Percentiles rank a stretch among this genome's conserved stretches.
Evolutionary conservation across 2,113 vertebrate species (phyloP).

Genomic region (Hydrolagus affinis): DNA sequence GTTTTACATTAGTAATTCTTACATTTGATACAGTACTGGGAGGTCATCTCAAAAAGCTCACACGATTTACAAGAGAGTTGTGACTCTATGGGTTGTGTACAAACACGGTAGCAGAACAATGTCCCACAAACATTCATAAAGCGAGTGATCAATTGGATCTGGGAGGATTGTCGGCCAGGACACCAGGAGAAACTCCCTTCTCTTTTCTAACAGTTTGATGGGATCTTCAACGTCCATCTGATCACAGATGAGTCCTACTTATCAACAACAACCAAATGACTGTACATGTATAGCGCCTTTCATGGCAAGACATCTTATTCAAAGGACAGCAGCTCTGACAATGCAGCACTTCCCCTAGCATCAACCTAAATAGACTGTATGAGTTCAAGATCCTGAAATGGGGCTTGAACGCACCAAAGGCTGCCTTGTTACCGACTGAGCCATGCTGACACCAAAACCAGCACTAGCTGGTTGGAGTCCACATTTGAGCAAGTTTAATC

Average conservation of each 20-base stretch:
- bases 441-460: neutral
- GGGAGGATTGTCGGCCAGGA: neutral
- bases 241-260: neutral
- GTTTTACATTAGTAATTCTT: too few relatives aligned
- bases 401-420: neutral
- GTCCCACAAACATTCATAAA: too few relatives aligned
- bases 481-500: constrained; percentile 4
- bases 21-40: too few relatives aligned
- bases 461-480: neutral
- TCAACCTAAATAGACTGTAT: neutral
- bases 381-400: neutral
- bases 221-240: neutral
- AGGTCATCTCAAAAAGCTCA: too few relatives aligned
- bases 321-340: neutral
- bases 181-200: neutral
- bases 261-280: too few relatives aligned
- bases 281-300: too few relatives aligned
- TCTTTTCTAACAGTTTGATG: neutral
- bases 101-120: too few relatives aligned
- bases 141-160: neutral
- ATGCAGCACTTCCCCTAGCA: neutral
- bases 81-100: too few relatives aligned
- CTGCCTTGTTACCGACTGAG: neutral
- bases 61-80: too few relatives aligned
- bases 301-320: neutral